Evolutionary conservation across 2,113 vertebrate genomes (phyloP).

Genomic region (Acrocephalus arundinaceus): DNA sequence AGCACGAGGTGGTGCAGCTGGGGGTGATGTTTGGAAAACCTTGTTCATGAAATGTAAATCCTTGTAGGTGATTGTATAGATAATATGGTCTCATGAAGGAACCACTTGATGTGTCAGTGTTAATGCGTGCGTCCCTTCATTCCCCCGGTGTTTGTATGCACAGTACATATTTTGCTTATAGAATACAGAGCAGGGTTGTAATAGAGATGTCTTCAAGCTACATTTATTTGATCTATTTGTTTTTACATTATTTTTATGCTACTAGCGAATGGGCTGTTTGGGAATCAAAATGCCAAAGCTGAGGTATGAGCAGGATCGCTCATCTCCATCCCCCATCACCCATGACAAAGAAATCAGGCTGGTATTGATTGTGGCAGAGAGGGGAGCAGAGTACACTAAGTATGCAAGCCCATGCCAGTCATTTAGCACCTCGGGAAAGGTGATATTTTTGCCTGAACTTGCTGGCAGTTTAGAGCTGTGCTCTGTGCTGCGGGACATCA

Average conservation of each 20-base stretch:
- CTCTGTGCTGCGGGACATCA: neutral
- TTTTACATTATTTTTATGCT: constrained; percentile 68
- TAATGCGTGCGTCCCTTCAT: constrained; percentile 43
- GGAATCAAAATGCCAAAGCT: constrained; percentile 65
- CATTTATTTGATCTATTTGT: constrained; percentile 71
- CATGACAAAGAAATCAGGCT: constrained; percentile 20
- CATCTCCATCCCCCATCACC: constrained; percentile 23
- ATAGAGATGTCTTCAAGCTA: constrained; percentile 67
- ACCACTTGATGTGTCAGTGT: constrained; percentile 38
- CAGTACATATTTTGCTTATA: constrained; percentile 52
- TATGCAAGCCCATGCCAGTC: neutral
- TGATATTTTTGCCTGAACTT: neutral
- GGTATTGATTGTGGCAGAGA: constrained; percentile 26
- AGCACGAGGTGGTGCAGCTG: neutral
- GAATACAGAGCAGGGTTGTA: constrained; percentile 49
- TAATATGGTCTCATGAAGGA: constrained; percentile 34
- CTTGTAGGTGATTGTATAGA: constrained; percentile 34
- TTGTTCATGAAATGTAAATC: neutral
- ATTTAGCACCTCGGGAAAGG: neutral
- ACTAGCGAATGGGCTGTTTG: constrained; percentile 54
- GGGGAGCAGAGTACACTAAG: neutral
- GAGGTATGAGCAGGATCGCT: constrained; percentile 41
- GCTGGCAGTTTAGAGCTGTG: neutral
- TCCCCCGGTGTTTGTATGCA: neutral
- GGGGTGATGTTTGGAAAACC: neutral